Percentiles rank a stretch among this genome's conserved stretches.
Evolutionary conservation across 2,888 invertebrate genomes (phyloP).

Genomic region (Hedychridium roseum): DNA sequence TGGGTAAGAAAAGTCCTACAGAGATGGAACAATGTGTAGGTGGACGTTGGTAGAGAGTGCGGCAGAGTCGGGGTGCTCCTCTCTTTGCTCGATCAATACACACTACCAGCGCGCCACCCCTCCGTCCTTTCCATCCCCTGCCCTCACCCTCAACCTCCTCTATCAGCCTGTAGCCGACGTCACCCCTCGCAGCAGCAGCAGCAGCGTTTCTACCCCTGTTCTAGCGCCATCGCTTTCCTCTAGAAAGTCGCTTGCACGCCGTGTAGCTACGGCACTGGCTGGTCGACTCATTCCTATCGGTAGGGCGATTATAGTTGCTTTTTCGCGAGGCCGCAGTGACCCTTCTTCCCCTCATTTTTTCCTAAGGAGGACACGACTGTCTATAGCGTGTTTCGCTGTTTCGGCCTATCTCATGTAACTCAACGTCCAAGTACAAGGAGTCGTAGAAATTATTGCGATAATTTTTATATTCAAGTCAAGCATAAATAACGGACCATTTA

Average conservation of each 20-base stretch:
- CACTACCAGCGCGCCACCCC: conserved; percentile 44
- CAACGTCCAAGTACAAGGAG: too few species aligned
- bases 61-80: conserved; percentile 31
- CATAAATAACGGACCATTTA: too few species aligned
- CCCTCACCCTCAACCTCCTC: conserved; percentile 16
- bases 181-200: neutral
- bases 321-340: too few species aligned
- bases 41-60: conserved; percentile 21
- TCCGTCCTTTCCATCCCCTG: conserved; percentile 21
- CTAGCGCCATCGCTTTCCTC: neutral
- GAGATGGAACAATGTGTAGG: conserved; percentile 35
- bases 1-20: too few species aligned
- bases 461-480: too few species aligned
- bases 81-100: conserved; percentile 59
- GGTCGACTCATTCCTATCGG: conserved; percentile 31
- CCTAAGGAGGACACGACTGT: neutral
- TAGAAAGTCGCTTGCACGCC: conserved; percentile 10
- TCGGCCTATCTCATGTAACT: too few species aligned
- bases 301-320: too few species aligned
- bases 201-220: neutral
- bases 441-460: too few species aligned
- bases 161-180: conserved; percentile 11
- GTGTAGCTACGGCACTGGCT: conserved; percentile 16
- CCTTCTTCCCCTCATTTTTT: too few species aligned
- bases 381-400: too few species aligned